Evolutionary conservation across 2,113 vertebrate genomes (phyloP), one percentile per base, ranked within the genome.

Genomic region (Archilochus colubris): DNA sequence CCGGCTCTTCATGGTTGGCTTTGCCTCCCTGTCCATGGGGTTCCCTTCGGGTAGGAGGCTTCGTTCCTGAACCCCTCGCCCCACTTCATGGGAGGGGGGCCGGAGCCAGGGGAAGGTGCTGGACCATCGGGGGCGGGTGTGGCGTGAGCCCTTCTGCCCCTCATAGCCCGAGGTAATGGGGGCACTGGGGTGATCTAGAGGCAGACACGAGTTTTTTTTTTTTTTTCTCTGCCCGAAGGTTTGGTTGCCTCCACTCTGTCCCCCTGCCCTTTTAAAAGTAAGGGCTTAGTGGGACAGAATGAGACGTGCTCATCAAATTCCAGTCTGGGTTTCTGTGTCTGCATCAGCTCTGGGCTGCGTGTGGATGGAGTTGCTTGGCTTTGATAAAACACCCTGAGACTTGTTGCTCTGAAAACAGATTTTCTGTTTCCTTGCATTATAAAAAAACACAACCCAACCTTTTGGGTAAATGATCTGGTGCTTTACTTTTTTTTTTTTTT

Each of bases 361-460:
- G 40, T 40, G 40, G 40, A 40, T 40, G 46, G 82, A 89, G 86
- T 74, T 89, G 75, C 73, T 38, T 31, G 78, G 81, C 72, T 90
- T 54, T 54, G 17, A 16, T 57, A 27, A 48, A 53, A 55, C 30
- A 3, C 31, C 1, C 1, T 44, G 54, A 31, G 74, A 96, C 91
- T 96, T 96, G 92, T 92, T 96, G 94, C 93, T 92, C 48, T 68
- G 31, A 82, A 74, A 57, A 24, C 57, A 21, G 16, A 19, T 79
- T 80, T 67, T 43, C 33, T 16, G 14, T 44, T 87, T 84, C 61
- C 55, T 62, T n/a, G 44, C 33, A 57, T 50, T 25, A 50, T 22
- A 82, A 48, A 38, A 0, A 25, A 79, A 46, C 30, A 38, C 21
- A 20, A 48, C 20, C 46, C 20, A 19, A 40, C 5, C 40, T 78